phyloP scores from a whole-genome alignment of 2,888 invertebrate genomes.

The Disparrhopalites patrizii region DNA sequence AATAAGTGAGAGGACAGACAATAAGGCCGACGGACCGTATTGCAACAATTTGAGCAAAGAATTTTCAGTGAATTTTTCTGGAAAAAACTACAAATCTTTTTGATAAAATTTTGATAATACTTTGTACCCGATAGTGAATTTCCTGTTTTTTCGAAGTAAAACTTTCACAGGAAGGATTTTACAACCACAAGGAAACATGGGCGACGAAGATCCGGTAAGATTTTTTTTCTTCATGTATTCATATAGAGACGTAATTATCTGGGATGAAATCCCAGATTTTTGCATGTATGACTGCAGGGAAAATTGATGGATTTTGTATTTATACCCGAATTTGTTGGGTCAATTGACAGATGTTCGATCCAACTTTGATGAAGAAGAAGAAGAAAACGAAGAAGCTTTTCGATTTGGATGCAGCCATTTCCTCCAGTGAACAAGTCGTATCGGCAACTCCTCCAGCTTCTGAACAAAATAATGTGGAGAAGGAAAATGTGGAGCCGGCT shows the following conservation, averaged over 20 bases:
- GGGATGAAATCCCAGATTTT: too few species aligned
- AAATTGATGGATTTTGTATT: too few species aligned
- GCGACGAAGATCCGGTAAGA: slow-evolving; percentile 58
- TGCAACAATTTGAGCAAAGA: background rate
- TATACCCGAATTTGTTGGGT: background rate
- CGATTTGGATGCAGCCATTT: slow-evolving; percentile 79
- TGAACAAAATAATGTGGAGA: slow-evolving; percentile 58
- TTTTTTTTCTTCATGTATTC: slow-evolving; percentile 1
- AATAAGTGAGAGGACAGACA: background rate
- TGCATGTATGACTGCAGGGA: too few species aligned
- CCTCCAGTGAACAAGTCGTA: slow-evolving; percentile 52
- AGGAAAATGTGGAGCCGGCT: slow-evolving; percentile 55
- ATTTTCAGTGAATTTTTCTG: background rate
- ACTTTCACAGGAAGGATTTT: too few species aligned
- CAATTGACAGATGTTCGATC: slow-evolving; percentile 70
- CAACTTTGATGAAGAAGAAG: slow-evolving; percentile 73
- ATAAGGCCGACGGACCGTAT: background rate
- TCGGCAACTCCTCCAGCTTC: slow-evolving; percentile 12
- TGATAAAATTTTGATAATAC: too few species aligned
- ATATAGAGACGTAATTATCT: too few species aligned
- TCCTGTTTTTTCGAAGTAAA: too few species aligned
- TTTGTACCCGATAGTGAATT: too few species aligned
- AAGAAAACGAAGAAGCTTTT: slow-evolving; percentile 95
- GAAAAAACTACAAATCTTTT: too few species aligned
- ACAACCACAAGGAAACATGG: slow-evolving; percentile 53